phyloP scores from a whole-genome alignment of 2,113 vertebrate species.

The Hippotragus niger region DNA sequence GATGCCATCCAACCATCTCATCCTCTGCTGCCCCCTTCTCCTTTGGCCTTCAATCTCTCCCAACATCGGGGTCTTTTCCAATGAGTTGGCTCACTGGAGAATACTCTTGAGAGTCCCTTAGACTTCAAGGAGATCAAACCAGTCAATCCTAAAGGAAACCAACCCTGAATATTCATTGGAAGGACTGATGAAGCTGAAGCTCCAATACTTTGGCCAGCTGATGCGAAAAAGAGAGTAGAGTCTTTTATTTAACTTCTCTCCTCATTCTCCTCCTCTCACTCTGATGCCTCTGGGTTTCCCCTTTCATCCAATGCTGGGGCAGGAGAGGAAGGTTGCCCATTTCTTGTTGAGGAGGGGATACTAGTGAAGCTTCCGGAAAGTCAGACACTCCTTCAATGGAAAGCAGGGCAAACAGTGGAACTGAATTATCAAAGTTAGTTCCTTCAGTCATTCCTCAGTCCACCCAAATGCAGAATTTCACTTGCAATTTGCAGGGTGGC shows the following conservation, averaged over 20 bases:
- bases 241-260: neutral
- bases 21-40: neutral
- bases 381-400: neutral
- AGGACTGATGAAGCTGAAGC: neutral
- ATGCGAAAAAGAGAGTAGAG: neutral
- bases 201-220: neutral
- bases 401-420: neutral
- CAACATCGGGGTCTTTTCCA: neutral
- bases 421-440: neutral
- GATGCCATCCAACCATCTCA: neutral
- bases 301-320: neutral
- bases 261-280: neutral
- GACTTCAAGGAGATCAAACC: neutral
- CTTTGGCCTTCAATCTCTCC: neutral
- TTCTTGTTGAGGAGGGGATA: neutral
- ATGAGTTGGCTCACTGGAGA: neutral
- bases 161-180: neutral
- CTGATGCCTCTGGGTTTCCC: neutral
- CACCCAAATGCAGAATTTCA: neutral
- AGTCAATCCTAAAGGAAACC: neutral
- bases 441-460: neutral
- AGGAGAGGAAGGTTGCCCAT: fast-evolving
- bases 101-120: neutral
- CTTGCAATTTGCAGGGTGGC: neutral
- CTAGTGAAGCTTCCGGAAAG: neutral